Percentiles rank a stretch among this genome's conserved stretches.
phyloP scores from a whole-genome alignment of 1,140 invertebrate species.

The Drosophila elegans region DNA sequence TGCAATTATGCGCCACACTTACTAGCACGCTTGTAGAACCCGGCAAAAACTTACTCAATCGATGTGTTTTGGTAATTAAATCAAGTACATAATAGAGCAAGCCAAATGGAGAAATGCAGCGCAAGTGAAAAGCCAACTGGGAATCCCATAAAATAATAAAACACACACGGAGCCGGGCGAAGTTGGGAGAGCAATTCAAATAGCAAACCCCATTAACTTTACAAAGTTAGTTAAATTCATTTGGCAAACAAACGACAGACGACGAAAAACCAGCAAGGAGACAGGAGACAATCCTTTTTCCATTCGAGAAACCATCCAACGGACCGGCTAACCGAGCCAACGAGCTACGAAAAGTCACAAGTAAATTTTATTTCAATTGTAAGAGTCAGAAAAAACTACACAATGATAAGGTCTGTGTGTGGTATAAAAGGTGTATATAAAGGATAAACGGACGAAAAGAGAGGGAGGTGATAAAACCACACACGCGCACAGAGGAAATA shows the following conservation, averaged over 20 bases:
- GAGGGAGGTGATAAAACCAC: slow-evolving; percentile 17
- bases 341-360: slow-evolving; percentile 78
- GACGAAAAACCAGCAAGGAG: slow-evolving; percentile 56
- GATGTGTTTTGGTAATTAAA: slow-evolving; percentile 82
- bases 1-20: slow-evolving; percentile 79
- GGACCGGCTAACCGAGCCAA: slow-evolving; percentile 62
- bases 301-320: slow-evolving; percentile 21
- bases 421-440: slow-evolving; percentile 49
- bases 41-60: slow-evolving; percentile 54
- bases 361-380: slow-evolving; percentile 84
- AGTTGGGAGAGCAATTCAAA: slow-evolving; percentile 67
- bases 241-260: slow-evolving; percentile 75
- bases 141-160: slow-evolving; percentile 75
- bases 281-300: slow-evolving; percentile 26
- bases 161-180: slow-evolving; percentile 15
- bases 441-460: slow-evolving; percentile 16
- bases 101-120: slow-evolving; percentile 53
- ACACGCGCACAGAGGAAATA: slow-evolving; percentile 23
- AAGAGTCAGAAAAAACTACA: slow-evolving; percentile 74
- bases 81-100: slow-evolving; percentile 61
- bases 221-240: slow-evolving; percentile 84
- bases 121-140: slow-evolving; percentile 74
- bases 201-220: slow-evolving; percentile 83
- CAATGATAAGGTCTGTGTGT: slow-evolving; percentile 39
- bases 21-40: slow-evolving; percentile 27